Conservation (phyloP, 2,797 vertebrate species). For the Rhadinocentrus ornatus region DNA sequence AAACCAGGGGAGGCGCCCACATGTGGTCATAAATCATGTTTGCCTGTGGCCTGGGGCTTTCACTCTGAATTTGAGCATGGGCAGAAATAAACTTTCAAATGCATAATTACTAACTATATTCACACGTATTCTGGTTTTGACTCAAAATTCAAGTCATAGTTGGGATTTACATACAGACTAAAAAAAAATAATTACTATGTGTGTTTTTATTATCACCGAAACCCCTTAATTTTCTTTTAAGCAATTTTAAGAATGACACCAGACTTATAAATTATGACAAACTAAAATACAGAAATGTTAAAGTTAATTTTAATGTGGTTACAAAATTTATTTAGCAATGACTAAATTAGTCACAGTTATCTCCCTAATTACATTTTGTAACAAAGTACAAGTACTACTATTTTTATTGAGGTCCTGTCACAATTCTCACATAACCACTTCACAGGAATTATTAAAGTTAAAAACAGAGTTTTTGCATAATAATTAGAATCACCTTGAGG, state of each 20-base stretch:
- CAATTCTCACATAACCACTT: background rate
- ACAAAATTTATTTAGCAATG: background rate
- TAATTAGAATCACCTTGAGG: background rate
- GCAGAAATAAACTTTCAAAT: background rate
- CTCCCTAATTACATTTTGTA: background rate
- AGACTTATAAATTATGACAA: background rate
- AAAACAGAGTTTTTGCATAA: background rate
- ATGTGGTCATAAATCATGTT: constrained; percentile 31
- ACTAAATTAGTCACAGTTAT: background rate
- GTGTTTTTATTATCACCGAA: background rate
- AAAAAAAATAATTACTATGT: background rate
- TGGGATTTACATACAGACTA: background rate
- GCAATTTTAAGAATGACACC: background rate
- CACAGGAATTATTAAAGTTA: background rate
- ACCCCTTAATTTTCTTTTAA: background rate
- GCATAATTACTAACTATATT: background rate
- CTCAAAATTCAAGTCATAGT: background rate
- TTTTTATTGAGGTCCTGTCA: background rate
- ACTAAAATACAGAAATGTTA: background rate
- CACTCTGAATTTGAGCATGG: constrained; percentile 13
- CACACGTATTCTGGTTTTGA: background rate
- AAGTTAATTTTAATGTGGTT: background rate
- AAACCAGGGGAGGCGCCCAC: background rate
- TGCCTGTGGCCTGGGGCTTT: constrained; percentile 6
- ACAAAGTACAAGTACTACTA: background rate